phyloP scores from a whole-genome alignment of 2,797 vertebrate species.

The Cichlasoma orientale region DNA sequence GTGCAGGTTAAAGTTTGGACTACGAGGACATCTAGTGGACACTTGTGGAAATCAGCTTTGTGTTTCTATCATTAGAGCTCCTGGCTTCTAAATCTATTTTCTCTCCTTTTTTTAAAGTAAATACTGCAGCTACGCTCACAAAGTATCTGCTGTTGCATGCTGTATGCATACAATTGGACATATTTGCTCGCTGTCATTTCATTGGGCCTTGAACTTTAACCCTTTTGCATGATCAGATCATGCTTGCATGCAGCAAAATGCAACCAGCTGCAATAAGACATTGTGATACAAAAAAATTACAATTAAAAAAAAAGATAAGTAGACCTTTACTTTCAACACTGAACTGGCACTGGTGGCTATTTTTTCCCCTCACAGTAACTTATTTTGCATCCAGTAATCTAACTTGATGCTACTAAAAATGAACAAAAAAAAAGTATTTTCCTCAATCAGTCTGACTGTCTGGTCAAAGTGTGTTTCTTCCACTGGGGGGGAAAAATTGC shows the following conservation, averaged over 20 bases:
- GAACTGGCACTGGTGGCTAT: too few species aligned
- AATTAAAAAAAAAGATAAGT: too few species aligned
- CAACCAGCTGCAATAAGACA: neutral
- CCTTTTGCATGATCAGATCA: neutral
- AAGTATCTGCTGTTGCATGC: neutral
- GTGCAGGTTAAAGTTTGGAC: neutral
- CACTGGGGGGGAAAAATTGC: too few species aligned
- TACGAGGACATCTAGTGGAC: slow-evolving; percentile 77
- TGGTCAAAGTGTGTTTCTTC: too few species aligned
- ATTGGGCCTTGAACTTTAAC: neutral
- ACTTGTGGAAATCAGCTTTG: slow-evolving; percentile 7
- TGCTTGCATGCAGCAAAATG: neutral
- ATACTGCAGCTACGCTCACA: neutral
- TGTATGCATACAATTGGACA: neutral
- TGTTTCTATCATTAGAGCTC: neutral
- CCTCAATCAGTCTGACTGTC: too few species aligned
- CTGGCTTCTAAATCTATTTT: too few species aligned
- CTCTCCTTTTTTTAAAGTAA: neutral
- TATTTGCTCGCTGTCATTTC: neutral
- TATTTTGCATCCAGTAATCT: too few species aligned
- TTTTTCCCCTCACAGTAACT: too few species aligned
- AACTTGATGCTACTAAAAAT: too few species aligned
- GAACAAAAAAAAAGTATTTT: too few species aligned
- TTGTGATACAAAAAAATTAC: neutral
- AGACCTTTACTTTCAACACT: too few species aligned